Percentiles rank a stretch among this genome's conserved stretches.
Evolutionary conservation across 1,140 invertebrate species (phyloP).

Genomic region (Aleiodes sp.): DNA sequence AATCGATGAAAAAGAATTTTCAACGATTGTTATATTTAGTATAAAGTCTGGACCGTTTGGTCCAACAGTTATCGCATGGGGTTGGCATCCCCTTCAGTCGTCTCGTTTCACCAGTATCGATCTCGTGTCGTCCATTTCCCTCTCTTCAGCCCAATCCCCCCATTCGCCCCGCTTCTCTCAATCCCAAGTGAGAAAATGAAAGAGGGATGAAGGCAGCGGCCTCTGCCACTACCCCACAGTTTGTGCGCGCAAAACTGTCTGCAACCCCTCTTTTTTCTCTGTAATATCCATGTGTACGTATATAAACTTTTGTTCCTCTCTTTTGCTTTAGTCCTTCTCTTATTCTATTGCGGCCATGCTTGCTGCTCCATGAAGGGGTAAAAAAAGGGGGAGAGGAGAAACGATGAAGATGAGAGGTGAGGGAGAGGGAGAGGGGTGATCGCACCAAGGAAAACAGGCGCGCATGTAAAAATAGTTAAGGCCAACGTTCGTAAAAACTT

Average conservation of each 20-base stretch:
- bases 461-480: neutral
- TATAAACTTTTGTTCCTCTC: slow-evolving; percentile 13
- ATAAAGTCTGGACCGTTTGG: slow-evolving; percentile 23
- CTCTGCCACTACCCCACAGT: slow-evolving; percentile 22
- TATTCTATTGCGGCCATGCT: slow-evolving; percentile 19
- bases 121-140: too few relatives aligned
- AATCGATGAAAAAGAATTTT: neutral
- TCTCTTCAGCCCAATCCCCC: too few relatives aligned
- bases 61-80: slow-evolving; percentile 16
- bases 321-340: slow-evolving; percentile 18
- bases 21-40: neutral
- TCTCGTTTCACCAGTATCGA: slow-evolving; percentile 56
- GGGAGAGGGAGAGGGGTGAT: slow-evolving; percentile 30
- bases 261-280: slow-evolving; percentile 6
- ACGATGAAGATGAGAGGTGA: slow-evolving; percentile 7
- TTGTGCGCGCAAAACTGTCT: slow-evolving; percentile 36
- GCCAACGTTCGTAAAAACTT: slow-evolving; percentile 39
- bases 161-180: too few relatives aligned
- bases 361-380: slow-evolving; percentile 16
- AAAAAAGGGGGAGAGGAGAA: slow-evolving; percentile 31
- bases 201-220: slow-evolving; percentile 8
- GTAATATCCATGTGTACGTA: slow-evolving; percentile 7
- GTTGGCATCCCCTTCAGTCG: slow-evolving; percentile 31
- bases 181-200: slow-evolving; percentile 10
- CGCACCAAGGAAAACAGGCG: neutral